These are phyloP conservation scores for Equus przewalskii DNA, from an alignment of 2,113 vertebrate genomes.

Conservation along the genomic window DNA sequence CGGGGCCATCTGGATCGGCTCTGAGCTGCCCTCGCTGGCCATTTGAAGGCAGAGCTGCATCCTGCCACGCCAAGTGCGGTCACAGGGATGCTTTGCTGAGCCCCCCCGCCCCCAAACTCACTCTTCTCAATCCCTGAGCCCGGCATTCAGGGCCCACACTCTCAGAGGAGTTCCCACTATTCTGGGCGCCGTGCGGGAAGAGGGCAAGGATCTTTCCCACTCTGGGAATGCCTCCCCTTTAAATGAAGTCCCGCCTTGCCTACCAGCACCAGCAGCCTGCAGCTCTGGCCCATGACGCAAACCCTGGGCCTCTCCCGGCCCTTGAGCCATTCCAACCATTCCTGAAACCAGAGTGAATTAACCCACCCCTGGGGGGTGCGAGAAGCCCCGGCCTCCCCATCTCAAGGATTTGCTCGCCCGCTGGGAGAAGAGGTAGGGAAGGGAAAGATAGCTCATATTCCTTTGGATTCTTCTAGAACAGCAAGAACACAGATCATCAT, in stretches of 20 bases:
- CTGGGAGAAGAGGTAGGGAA: not conserved
- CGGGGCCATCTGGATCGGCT: not conserved
- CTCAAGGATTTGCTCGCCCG: not conserved
- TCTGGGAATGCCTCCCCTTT: not conserved
- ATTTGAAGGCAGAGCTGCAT: accelerated
- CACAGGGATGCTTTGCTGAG: not conserved
- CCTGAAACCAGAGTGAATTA: not conserved
- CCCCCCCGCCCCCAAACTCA: not conserved
- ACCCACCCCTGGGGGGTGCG: not conserved
- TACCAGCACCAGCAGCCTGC: too few species aligned
- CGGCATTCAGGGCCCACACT: not conserved
- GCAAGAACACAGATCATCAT: not conserved
- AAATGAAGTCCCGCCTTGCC: not conserved
- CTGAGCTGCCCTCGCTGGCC: accelerated
- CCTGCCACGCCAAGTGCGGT: not conserved
- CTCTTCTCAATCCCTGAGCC: accelerated
- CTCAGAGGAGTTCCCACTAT: not conserved
- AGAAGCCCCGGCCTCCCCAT: accelerated
- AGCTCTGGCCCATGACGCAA: accelerated
- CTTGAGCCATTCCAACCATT: too few species aligned
- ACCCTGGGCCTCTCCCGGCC: not conserved
- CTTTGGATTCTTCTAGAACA: not conserved
- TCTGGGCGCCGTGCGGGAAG: too few species aligned
- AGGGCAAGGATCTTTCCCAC: not conserved
- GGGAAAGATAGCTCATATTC: not conserved